These are phyloP conservation scores for Trisateles emortualis DNA, from an alignment of 2,888 invertebrate genomes.

Conservation along the genomic window DNA sequence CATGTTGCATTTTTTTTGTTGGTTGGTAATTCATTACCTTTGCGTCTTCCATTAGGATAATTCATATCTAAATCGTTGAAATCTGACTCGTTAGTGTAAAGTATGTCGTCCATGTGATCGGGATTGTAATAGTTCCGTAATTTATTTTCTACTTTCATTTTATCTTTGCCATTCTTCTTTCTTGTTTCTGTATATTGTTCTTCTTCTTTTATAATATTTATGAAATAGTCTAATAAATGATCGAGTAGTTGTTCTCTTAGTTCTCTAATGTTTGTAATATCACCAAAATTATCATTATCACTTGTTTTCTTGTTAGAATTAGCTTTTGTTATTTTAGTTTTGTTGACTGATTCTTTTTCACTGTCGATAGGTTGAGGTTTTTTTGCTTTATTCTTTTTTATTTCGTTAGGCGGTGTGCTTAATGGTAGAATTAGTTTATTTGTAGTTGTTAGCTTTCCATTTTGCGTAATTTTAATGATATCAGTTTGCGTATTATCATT, in stretches of 20 bases:
- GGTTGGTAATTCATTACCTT: not conserved
- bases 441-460: too few species aligned
- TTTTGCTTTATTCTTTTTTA: too few species aligned
- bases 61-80: not conserved
- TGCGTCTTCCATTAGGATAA: not conserved
- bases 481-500: too few species aligned
- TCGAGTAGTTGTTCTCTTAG: constrained; percentile 31
- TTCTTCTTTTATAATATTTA: constrained; percentile 38
- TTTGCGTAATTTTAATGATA: too few species aligned
- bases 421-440: too few species aligned
- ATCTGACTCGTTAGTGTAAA: not conserved
- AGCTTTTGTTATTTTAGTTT: not conserved
- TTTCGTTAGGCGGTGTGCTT: too few species aligned
- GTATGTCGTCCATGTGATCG: constrained; percentile 20
- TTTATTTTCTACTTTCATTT: constrained; percentile 31
- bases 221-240: constrained; percentile 34
- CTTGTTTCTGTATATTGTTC: constrained; percentile 14
- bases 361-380: too few species aligned
- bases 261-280: constrained; percentile 25
- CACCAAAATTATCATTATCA: not conserved
- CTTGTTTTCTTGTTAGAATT: not conserved
- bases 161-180: constrained; percentile 23
- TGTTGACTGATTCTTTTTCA: too few species aligned
- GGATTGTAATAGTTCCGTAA: constrained; percentile 36
- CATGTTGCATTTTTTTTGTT: too few species aligned